Percentiles rank a stretch among this genome's conserved stretches.
phyloP scores from a whole-genome alignment of 2,888 invertebrate genomes.

The Ariolimax columbianus region DNA sequence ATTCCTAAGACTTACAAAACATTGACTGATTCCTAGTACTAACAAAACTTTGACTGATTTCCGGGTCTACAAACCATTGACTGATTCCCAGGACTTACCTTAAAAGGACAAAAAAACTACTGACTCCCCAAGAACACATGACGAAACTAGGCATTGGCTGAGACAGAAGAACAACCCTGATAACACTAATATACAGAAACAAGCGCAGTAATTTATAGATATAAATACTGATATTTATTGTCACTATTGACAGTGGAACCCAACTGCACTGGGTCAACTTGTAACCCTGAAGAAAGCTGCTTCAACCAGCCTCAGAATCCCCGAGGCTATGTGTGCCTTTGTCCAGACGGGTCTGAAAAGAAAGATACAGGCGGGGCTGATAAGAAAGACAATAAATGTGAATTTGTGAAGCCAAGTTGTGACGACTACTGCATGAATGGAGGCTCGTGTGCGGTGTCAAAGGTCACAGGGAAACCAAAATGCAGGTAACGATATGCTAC shows the following conservation, averaged over 20 bases:
- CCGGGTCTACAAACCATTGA: too few relatives aligned
- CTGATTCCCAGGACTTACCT: too few relatives aligned
- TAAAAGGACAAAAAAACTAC: too few relatives aligned
- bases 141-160: too few relatives aligned
- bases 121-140: too few relatives aligned
- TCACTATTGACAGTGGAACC: slow-evolving; percentile 39
- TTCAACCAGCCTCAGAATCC: slow-evolving; percentile 71
- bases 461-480: slow-evolving; percentile 74
- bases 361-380: slow-evolving; percentile 70
- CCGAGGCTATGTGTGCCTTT: slow-evolving; percentile 72
- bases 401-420: slow-evolving; percentile 55
- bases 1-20: too few relatives aligned
- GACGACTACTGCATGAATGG: slow-evolving; percentile 79
- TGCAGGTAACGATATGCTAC: too few relatives aligned
- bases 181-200: too few relatives aligned
- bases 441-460: slow-evolving; percentile 82
- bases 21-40: too few relatives aligned
- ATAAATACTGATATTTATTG: neutral
- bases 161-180: too few relatives aligned
- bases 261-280: slow-evolving; percentile 52
- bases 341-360: slow-evolving; percentile 74
- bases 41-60: too few relatives aligned
- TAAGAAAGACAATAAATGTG: slow-evolving; percentile 59
- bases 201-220: too few relatives aligned
- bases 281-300: slow-evolving; percentile 79